Base-by-base conservation (phyloP, 2,797 vertebrate genomes). In the Siniperca scherzeri region DNA sequence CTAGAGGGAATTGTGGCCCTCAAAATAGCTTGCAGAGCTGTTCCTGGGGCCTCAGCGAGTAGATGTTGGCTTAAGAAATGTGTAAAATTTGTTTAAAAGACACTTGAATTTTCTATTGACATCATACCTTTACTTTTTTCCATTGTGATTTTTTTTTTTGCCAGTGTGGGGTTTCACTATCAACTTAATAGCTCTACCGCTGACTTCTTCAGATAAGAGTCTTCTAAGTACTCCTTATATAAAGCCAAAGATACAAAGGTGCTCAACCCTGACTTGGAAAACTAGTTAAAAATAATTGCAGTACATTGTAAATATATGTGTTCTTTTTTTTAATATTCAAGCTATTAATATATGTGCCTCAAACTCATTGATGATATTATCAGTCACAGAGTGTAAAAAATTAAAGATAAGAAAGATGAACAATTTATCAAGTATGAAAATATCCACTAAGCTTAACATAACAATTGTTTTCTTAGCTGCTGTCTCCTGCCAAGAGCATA, bases 311-410 rank as follows among this genome's bases (percentile, higher is more conserved):
- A 72, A 61, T 56, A 60, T 77, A 64, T 75, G 0, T 68, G 2
- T 6, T 13, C 14, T 25, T 64, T 52, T 42, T 66, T 71, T 72
- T 72, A 33, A 81, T 76, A 80, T 61, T 71, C 44, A 50, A 62
- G 16, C 22, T 66, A 87, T 88, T 74, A 57, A 84, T 87, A 83
- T 83, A 27, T 75, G 14, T 62, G 36, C 76, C 30, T 78, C 19
- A 81, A 79, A 80, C 87, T 77, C 70, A 81, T 22, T 64, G 69
- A 69, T 71, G 60, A 86, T 87, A 27, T 77, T 87, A 89, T 89
- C 87, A 88, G 69, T 82, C 60, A 71, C 40, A 59, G 40, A 70
- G 77, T 59, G 70, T 79, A 68, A 82, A 76, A 88, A 80, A 83
- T 83, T 64, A 72, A 85, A 83, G 36, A 83, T 77, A 69, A 57